phyloP scores from a whole-genome alignment of 2,888 invertebrate genomes.

The Julus scanicus region DNA sequence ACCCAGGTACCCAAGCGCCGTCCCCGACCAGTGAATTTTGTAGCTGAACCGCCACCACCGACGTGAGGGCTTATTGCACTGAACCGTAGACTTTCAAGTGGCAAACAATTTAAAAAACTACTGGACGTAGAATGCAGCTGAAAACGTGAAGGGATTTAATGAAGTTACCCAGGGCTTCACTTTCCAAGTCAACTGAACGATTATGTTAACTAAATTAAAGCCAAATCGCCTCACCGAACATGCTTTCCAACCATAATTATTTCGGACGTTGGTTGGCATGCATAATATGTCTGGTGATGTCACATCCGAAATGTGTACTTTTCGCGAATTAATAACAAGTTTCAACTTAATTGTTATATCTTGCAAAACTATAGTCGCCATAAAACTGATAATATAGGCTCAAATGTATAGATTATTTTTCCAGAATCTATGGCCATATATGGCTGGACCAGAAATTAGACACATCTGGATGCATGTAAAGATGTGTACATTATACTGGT shows the following conservation, averaged over 20 bases:
- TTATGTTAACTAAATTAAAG: constrained; percentile 5
- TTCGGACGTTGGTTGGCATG: not conserved
- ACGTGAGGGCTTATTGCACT: too few species aligned
- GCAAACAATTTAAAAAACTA: not conserved
- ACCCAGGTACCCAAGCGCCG: too few species aligned
- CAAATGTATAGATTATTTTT: too few species aligned
- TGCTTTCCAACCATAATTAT: not conserved
- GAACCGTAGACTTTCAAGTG: not conserved
- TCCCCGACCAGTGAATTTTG: too few species aligned
- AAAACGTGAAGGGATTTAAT: constrained; percentile 5
- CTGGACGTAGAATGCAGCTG: not conserved
- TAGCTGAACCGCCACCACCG: too few species aligned
- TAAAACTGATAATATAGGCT: too few species aligned
- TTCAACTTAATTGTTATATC: not conserved
- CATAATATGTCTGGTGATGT: not conserved
- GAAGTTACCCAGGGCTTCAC: not conserved
- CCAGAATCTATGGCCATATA: too few species aligned
- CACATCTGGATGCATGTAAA: too few species aligned
- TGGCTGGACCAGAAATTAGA: too few species aligned
- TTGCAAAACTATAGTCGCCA: too few species aligned
- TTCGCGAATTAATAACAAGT: not conserved
- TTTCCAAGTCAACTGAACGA: not conserved
- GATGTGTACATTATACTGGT: too few species aligned
- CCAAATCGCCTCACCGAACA: not conserved
- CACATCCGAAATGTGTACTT: not conserved